These are phyloP conservation scores for Cyclophora punctaria DNA, from an alignment of 2,888 invertebrate species.

Conservation along the genomic window DNA sequence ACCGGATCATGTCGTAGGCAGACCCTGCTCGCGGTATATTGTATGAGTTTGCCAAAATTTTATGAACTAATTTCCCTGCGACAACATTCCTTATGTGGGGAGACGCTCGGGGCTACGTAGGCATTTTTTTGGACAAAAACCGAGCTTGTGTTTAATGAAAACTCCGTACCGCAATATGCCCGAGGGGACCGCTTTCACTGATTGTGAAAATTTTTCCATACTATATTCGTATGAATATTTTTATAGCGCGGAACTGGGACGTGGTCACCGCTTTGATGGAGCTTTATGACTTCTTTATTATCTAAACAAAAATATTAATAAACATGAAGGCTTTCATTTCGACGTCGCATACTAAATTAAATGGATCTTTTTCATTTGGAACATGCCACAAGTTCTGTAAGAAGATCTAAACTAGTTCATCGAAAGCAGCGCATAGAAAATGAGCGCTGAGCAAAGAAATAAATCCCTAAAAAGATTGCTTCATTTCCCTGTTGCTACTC, in stretches of 20 bases:
- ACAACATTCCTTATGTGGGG: slow-evolving; percentile 65
- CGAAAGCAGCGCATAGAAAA: too few species aligned
- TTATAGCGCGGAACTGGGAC: slow-evolving; percentile 26
- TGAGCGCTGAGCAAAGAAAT: too few species aligned
- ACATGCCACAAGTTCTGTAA: too few species aligned
- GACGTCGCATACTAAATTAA: background rate
- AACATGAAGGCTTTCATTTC: slow-evolving; percentile 5
- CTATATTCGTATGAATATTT: slow-evolving; percentile 54
- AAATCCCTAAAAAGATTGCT: too few species aligned
- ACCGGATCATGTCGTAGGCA: slow-evolving; percentile 9
- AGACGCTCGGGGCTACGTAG: slow-evolving; percentile 53
- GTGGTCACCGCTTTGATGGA: slow-evolving; percentile 20
- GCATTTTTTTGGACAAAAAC: slow-evolving; percentile 61
- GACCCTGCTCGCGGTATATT: slow-evolving; percentile 6
- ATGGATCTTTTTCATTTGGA: too few species aligned
- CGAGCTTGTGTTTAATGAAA: slow-evolving; percentile 69
- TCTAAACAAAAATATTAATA: slow-evolving; percentile 5
- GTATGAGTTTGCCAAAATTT: slow-evolving; percentile 39
- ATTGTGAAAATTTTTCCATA: slow-evolving; percentile 61
- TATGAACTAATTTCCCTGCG: slow-evolving; percentile 69
- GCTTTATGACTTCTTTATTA: slow-evolving; percentile 5
- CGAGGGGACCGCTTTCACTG: slow-evolving; percentile 62
- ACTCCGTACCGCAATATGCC: slow-evolving; percentile 65
- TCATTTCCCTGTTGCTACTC: too few species aligned
- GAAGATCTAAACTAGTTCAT: too few species aligned